These are phyloP conservation scores for Thereva nobilitata DNA, from an alignment of 2,888 invertebrate genomes.

Conservation along the genomic window DNA sequence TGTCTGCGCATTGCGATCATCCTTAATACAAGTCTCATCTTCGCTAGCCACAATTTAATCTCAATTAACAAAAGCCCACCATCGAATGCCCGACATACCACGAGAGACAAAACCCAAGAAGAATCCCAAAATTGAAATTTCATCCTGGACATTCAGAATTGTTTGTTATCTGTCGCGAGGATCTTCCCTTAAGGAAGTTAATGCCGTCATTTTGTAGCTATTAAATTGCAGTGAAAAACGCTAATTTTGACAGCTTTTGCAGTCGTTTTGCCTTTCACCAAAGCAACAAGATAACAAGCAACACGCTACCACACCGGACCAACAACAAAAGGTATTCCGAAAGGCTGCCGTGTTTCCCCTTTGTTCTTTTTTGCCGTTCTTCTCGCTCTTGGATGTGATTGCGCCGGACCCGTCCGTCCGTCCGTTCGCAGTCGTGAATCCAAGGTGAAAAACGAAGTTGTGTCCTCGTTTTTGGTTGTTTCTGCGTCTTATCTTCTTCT, in stretches of 20 bases:
- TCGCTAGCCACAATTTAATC: no score
- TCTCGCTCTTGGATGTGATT: constrained; percentile 7
- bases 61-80: no score
- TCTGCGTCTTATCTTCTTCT: constrained; percentile 4
- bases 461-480: constrained; percentile 15
- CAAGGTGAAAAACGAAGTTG: constrained; percentile 8
- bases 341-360: constrained; percentile 10
- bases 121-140: no score
- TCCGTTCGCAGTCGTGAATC: not conserved
- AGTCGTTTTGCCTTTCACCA: not conserved
- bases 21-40: no score
- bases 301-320: not conserved
- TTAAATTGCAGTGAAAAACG: constrained; percentile 7
- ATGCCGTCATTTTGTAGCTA: constrained; percentile 10
- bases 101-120: no score
- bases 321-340: constrained; percentile 9
- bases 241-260: constrained; percentile 18
- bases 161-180: no score
- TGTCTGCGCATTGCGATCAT: no score
- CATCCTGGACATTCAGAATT: no score
- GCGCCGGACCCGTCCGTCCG: not conserved
- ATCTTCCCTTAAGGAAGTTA: not conserved
- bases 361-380: not conserved
- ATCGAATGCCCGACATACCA: no score
- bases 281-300: not conserved